A percentile compares a stretch with the other conserved stretches of the same genome.
Conservation (phyloP, 2,113 vertebrate species). For the Natator depressus region DNA sequence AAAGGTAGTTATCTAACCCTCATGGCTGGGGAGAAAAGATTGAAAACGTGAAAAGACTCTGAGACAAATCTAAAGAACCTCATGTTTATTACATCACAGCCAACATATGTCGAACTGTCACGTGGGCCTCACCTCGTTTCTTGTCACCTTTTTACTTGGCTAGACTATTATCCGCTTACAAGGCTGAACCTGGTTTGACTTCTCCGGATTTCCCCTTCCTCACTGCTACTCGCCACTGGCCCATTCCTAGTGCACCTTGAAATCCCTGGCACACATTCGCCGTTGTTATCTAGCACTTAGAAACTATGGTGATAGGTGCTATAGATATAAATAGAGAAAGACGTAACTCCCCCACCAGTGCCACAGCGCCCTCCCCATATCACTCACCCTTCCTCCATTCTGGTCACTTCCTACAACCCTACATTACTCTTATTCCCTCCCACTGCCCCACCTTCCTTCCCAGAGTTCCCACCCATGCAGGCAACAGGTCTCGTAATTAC, state of each 20-base stretch:
- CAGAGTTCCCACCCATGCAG: not conserved
- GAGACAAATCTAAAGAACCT: not conserved
- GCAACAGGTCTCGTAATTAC: not conserved
- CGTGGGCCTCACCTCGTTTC: constrained; percentile 24
- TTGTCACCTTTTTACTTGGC: constrained; percentile 26
- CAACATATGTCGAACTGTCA: not conserved
- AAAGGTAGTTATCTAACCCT: not conserved
- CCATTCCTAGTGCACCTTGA: not conserved
- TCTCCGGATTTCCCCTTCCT: not conserved
- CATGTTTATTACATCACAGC: not conserved
- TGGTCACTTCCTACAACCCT: not conserved
- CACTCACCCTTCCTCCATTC: not conserved
- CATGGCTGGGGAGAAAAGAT: not conserved
- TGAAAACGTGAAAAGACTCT: not conserved
- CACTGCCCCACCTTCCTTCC: not conserved
- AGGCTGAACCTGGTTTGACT: not conserved
- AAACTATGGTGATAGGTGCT: not conserved
- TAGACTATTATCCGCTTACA: constrained; percentile 24
- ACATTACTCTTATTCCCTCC: not conserved
- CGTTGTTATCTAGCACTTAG: not conserved
- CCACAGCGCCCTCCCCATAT: not conserved
- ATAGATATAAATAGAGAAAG: not conserved
- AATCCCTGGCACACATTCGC: not conserved
- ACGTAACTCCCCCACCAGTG: not conserved
- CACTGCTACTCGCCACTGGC: not conserved